Base-by-base conservation (phyloP, 2,113 vertebrate genomes). In the Mungos mungo region DNA sequence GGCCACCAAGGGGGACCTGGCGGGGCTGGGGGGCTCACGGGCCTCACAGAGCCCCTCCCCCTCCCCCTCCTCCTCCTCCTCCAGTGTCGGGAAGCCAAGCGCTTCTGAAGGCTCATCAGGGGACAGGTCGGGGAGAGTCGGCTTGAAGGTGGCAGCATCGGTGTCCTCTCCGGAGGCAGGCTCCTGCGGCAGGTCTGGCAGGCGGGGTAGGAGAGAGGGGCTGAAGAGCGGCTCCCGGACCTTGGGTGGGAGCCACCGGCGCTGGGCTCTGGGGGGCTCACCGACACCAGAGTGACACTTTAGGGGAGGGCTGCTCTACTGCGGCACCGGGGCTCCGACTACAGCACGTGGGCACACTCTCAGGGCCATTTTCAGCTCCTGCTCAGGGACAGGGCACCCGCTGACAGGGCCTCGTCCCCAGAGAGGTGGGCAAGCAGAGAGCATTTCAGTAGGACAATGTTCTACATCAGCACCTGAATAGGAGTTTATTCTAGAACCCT, bases 81-180 rank as follows among this genome's bases (percentile, higher is more conserved):
- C 98, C 89, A 96, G 79, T 38, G 98, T 71, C 27, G 99, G 99
- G 98, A 99, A 99, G 96, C 99, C 52, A 65, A 99, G 99, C 91
- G 98, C 99, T 96, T 99, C 99, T 4, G 99, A 99, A 98, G 99
- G 99, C 98, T 99, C 99, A 4, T 99, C 99, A 0, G 99, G 99
- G 98, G 99, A 99, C 98, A 99, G 98, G 98, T 99, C 99, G 35
- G 99, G 99, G 98, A 99, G 99, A 98, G 99, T 99, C 96, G 99
- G 99, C 99, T 99, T 99, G 98, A 99, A 99, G 98, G 99, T 99
- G 99, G 99, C 99, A 72, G 99, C 99, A 0, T 99, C 99, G 85
- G 99, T 99, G 98, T 99, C 99, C 25, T 99, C 99, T 98, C 98
- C 99, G 97, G 96, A 98, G 23, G 98, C 98, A 76, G 98, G 99